Base-by-base conservation (phyloP, 2,797 vertebrate species). In the Cynopterus sphinx region DNA sequence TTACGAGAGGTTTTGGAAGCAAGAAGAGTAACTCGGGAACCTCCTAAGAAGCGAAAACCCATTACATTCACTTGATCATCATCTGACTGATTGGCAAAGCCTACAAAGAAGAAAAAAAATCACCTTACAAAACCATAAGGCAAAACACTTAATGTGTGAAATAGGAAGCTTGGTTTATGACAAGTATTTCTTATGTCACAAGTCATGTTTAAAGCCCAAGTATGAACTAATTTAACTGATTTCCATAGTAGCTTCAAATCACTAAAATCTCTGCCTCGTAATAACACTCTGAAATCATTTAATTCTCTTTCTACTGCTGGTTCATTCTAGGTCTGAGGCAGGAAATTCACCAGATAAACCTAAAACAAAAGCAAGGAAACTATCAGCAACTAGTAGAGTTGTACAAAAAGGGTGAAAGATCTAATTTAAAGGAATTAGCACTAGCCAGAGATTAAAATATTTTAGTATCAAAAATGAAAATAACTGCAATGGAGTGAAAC, bases 1-100 rank as follows among this genome's bases (percentile, higher is more conserved):
- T 99, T 98, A 99, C 99, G 99, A 97, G 99, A 99, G 53, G 99
- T 99, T 99, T 99, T 99, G 59, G 99, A 99, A 96, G 99, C 99
- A 97, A 99, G 98, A 94, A 99, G 98, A 46, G 99, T 99, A 63
- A 99, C 99, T 95, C 97, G 99, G 96, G 99, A 98, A 77, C 99
- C 99, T 17, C 99, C 98, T 95, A 99, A 98, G 98, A 99, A 99
- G 90, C 99, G 99, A 98, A 99, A 99, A 95, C 99, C 99, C 95
- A 99, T 97, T 95, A 98, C 98, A 93, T 99, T 99, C 91, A 98
- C 98, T 28, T 99, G 99, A 91, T 99, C 99, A 95, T 99, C 99
- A 91, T 99, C 99, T 31, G 98, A 98, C 1, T 98, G 98, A 61
- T 97, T 98, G 96, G 98, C 96, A 98, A 99, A 99, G 39, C 99